Conservation (phyloP, 2,113 vertebrate species). For the Pagrus major region DNA sequence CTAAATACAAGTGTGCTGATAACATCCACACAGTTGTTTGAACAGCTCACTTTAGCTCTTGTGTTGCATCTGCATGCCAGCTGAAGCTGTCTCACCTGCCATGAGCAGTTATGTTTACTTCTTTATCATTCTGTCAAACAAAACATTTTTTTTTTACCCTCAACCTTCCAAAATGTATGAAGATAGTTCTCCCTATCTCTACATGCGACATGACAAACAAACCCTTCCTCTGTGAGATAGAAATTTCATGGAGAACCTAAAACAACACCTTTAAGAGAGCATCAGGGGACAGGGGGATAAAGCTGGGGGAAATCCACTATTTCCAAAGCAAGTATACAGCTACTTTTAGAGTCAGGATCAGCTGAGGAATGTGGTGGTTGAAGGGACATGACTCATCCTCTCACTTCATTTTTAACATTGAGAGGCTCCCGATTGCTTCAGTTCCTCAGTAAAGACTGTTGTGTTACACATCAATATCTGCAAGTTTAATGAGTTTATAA, state of each 20-base stretch:
- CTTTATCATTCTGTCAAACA: background rate
- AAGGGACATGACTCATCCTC: constrained; percentile 1
- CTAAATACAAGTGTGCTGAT: background rate
- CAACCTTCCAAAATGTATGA: too few relatives aligned
- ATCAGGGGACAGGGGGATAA: background rate
- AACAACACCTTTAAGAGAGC: background rate
- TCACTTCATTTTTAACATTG: background rate
- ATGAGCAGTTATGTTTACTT: background rate
- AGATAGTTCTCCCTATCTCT: background rate
- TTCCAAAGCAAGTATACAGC: background rate
- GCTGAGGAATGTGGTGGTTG: constrained; percentile 15
- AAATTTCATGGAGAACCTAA: background rate
- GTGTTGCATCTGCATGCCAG: background rate
- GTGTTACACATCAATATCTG: background rate
- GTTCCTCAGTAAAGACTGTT: background rate
- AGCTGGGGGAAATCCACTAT: background rate
- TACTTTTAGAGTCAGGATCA: background rate
- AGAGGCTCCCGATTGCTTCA: background rate
- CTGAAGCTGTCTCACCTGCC: background rate
- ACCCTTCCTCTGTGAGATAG: background rate
- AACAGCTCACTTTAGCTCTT: background rate
- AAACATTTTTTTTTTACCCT: too few relatives aligned
- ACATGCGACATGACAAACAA: background rate
- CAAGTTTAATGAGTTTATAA: background rate
- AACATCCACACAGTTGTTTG: background rate